phyloP scores from a whole-genome alignment of 1,140 invertebrate genomes.

The Brachionus paranguensis region DNA sequence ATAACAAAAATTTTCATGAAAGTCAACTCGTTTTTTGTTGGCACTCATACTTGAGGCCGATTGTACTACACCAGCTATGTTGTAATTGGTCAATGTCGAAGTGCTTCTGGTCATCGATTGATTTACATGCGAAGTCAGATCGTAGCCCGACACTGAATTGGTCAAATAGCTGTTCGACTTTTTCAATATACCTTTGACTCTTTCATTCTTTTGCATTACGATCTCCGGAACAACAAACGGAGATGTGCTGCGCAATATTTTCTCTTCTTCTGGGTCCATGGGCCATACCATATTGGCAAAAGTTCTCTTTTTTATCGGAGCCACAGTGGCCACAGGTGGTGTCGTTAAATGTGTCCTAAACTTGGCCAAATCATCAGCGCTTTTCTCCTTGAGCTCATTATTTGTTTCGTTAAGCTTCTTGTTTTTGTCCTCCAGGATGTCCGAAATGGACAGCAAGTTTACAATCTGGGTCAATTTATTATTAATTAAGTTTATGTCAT shows the following conservation, averaged over 20 bases:
- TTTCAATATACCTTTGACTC: conserved; percentile 29
- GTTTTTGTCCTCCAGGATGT: background rate
- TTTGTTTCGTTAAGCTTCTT: background rate
- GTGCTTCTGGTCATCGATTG: background rate
- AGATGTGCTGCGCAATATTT: conserved; percentile 19
- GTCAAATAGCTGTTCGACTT: background rate
- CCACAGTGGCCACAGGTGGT: background rate
- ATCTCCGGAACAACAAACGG: conserved; percentile 24
- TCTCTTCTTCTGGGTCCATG: conserved; percentile 38
- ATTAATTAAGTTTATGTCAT: conserved; percentile 4
- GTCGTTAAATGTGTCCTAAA: background rate
- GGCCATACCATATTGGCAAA: conserved; percentile 38
- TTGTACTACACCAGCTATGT: background rate
- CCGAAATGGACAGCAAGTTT: background rate
- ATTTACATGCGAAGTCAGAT: background rate
- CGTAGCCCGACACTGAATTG: background rate
- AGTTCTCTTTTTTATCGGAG: background rate
- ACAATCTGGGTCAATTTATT: conserved; percentile 13
- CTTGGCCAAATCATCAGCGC: background rate
- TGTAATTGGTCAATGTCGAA: background rate
- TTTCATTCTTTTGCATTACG: conserved; percentile 4
- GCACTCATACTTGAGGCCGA: background rate
- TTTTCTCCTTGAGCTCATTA: background rate
- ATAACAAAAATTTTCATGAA: conserved; percentile 33
- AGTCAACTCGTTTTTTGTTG: conserved; percentile 19